Evolutionary conservation across 2,113 vertebrate species (phyloP).

Genomic region (Daboia siamensis): DNA sequence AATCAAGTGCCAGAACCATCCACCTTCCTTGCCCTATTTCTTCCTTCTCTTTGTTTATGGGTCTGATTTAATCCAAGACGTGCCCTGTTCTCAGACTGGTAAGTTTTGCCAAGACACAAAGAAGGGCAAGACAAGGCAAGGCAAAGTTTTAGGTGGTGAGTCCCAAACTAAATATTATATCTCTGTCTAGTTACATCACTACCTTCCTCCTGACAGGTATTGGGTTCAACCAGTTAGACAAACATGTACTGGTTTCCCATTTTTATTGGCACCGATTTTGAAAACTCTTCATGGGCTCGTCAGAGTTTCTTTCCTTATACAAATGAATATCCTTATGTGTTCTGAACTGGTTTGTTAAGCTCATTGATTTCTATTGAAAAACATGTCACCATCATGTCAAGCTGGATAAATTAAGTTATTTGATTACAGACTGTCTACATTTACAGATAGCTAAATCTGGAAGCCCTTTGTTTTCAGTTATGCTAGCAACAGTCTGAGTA

Average conservation of each 20-base stretch:
- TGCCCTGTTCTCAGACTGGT: background rate
- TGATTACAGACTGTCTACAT: background rate
- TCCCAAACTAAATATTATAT: conserved; percentile 3
- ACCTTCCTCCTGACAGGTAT: background rate
- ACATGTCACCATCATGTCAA: background rate
- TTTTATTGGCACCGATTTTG: background rate
- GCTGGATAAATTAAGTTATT: background rate
- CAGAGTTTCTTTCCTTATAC: background rate
- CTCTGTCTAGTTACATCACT: background rate
- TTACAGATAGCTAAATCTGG: background rate
- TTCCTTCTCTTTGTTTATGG: background rate
- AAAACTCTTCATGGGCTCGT: background rate
- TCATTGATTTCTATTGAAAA: background rate
- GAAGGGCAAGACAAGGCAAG: background rate
- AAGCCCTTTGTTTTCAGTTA: background rate
- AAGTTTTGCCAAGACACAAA: background rate
- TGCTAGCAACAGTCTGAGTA: background rate
- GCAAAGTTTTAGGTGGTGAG: background rate
- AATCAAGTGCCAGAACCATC: background rate
- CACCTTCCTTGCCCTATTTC: background rate
- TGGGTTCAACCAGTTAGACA: background rate
- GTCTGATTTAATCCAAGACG: background rate
- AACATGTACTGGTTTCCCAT: background rate
- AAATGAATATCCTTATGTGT: background rate
- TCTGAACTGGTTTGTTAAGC: background rate